A percentile compares a stretch with the other conserved stretches of the same genome.
Evolutionary conservation across 2,113 vertebrate genomes (phyloP).

Genomic region (Xiphophorus couchianus): DNA sequence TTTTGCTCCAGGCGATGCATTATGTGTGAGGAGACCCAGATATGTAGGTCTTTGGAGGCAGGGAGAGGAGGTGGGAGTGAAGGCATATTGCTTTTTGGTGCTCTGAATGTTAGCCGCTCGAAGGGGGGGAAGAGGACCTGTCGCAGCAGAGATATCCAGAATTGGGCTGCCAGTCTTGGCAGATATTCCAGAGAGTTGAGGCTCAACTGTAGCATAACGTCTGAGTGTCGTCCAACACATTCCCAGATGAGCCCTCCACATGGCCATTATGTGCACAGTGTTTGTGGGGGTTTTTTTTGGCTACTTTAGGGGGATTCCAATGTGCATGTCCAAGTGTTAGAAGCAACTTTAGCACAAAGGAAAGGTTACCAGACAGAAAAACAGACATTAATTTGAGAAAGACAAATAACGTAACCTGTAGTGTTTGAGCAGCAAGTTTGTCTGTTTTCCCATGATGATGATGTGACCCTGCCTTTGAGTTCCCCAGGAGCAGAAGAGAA

Average conservation of each 20-base stretch:
- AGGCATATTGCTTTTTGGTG: slow-evolving; percentile 49
- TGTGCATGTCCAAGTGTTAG: slow-evolving; percentile 6
- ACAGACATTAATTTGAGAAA: not conserved
- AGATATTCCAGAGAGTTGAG: slow-evolving; percentile 55
- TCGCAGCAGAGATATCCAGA: slow-evolving; percentile 64
- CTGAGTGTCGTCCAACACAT: slow-evolving; percentile 45
- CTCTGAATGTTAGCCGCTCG: slow-evolving; percentile 55
- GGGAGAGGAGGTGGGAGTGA: slow-evolving; percentile 5
- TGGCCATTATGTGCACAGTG: slow-evolving; percentile 26
- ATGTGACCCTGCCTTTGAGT: slow-evolving; percentile 52
- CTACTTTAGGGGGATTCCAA: slow-evolving; percentile 42
- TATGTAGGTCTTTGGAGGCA: slow-evolving; percentile 50
- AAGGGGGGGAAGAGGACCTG: slow-evolving; percentile 49
- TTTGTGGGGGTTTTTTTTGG: slow-evolving; percentile 27
- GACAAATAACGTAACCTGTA: not conserved
- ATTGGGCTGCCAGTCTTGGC: slow-evolving; percentile 64
- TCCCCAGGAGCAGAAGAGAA: slow-evolving; percentile 55
- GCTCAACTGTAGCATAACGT: slow-evolving; percentile 52
- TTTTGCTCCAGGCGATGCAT: slow-evolving; percentile 60
- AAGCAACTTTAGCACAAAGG: not conserved
- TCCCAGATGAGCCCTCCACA: slow-evolving; percentile 61
- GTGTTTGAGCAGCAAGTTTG: not conserved
- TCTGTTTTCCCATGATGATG: slow-evolving; percentile 18
- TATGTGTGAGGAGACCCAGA: slow-evolving; percentile 67
- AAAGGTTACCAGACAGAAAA: not conserved